phyloP scores from a whole-genome alignment of 2,113 vertebrate species.

The Alethe diademata region DNA sequence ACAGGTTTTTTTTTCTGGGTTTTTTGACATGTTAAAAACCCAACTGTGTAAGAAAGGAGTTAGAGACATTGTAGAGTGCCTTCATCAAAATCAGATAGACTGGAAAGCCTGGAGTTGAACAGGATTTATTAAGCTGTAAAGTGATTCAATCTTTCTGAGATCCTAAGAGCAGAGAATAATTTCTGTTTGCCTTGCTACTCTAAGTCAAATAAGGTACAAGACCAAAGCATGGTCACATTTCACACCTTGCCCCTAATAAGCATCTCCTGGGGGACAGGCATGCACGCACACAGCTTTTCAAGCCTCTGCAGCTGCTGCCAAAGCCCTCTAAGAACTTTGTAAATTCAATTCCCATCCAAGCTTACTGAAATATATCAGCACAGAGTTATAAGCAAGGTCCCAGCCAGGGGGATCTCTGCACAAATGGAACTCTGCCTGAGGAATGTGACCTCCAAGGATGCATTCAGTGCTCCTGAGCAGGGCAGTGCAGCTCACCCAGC shows the following conservation, averaged over 20 bases:
- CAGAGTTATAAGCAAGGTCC: neutral
- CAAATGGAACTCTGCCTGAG: neutral
- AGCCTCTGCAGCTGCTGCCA: neutral
- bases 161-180: neutral
- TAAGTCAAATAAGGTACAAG: neutral
- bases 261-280: neutral
- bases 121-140: neutral
- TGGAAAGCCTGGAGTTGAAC: neutral
- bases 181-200: neutral
- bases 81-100: neutral
- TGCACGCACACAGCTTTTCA: neutral
- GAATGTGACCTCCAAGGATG: neutral
- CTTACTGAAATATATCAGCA: neutral
- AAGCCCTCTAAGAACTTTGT: neutral
- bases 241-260: neutral
- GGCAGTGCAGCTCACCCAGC: neutral
- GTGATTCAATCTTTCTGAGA: neutral
- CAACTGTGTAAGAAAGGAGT: neutral
- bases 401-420: neutral
- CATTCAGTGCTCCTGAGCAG: neutral
- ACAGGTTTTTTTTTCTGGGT: neutral
- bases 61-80: neutral
- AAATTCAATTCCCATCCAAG: neutral
- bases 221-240: neutral
- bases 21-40: neutral